Percentiles rank a stretch among this genome's conserved stretches.
Conservation (phyloP, 2,888 invertebrate species). For the Ophioninae sp. region DNA sequence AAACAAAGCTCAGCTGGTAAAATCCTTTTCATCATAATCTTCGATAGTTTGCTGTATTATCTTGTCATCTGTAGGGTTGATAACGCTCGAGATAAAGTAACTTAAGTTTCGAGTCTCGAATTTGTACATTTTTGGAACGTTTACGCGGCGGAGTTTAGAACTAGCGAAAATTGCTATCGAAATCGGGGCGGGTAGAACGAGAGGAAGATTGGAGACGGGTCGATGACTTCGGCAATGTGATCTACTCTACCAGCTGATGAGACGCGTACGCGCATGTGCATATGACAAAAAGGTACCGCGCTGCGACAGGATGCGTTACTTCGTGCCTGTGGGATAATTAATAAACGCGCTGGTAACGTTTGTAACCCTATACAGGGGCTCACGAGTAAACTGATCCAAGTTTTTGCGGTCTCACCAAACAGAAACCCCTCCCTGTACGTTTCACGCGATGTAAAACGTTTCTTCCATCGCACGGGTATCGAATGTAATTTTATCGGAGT, state of each 20-base stretch:
- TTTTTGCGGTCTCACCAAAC: conserved; percentile 59
- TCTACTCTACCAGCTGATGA: conserved; percentile 22
- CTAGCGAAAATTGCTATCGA: background rate
- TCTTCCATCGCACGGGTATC: conserved; percentile 1
- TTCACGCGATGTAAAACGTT: conserved; percentile 14
- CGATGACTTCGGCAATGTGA: conserved; percentile 58
- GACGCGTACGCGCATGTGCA: background rate
- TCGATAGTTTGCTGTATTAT: too few relatives aligned
- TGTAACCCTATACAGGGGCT: conserved; percentile 51
- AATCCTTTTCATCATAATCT: too few relatives aligned
- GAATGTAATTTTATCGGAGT: background rate
- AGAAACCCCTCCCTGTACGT: conserved; percentile 51
- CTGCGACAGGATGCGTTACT: conserved; percentile 77
- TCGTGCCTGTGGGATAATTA: conserved; percentile 71
- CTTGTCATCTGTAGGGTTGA: too few relatives aligned
- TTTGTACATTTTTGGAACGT: too few relatives aligned
- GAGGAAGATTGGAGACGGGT: conserved; percentile 50
- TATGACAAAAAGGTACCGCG: conserved; percentile 55
- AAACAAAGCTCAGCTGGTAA: too few relatives aligned
- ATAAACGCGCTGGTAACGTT: conserved; percentile 63
- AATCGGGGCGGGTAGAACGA: conserved; percentile 19
- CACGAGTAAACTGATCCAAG: conserved; percentile 53
- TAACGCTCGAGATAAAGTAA: too few relatives aligned
- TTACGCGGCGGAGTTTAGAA: too few relatives aligned
- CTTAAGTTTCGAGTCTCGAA: too few relatives aligned